A percentile compares a stretch with the other conserved stretches of the same genome.
phyloP scores from a whole-genome alignment of 2,888 invertebrate species.

The Noctua comes region DNA sequence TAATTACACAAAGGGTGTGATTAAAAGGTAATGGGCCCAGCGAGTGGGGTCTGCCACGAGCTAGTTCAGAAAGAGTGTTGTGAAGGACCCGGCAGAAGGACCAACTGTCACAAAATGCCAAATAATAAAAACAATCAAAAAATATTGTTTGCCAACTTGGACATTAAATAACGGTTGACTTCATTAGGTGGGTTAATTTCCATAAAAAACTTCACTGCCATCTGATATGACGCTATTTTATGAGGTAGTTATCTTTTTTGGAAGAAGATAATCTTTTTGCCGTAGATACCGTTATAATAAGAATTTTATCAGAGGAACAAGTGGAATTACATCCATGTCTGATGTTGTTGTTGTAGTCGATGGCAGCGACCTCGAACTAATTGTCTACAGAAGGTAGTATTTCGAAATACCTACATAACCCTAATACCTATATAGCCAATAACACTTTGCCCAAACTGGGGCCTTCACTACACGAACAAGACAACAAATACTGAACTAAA shows the following conservation, averaged over 20 bases:
- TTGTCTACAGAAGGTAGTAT: neutral
- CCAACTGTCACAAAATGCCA: neutral
- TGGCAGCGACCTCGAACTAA: neutral
- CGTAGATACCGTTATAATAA: neutral
- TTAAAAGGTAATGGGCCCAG: conserved; percentile 82
- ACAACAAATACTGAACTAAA: neutral
- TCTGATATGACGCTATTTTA: neutral
- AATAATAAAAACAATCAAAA: neutral
- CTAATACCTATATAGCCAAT: too few relatives aligned
- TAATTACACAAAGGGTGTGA: conserved; percentile 84
- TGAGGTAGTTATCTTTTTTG: neutral
- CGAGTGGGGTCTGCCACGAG: conserved; percentile 73
- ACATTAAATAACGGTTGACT: too few relatives aligned
- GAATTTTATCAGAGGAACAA: neutral
- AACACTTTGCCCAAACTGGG: neutral
- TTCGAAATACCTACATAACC: neutral
- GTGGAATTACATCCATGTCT: neutral
- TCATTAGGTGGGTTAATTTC: fast-evolving
- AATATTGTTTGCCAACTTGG: neutral
- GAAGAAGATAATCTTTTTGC: neutral
- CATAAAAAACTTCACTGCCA: neutral
- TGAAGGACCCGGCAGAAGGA: conserved; percentile 30
- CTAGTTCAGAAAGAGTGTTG: conserved; percentile 32
- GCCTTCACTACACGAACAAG: neutral
- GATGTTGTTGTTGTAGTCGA: neutral